phyloP scores from a whole-genome alignment of 2,888 invertebrate species.

The Scaptomyza tumidula region DNA sequence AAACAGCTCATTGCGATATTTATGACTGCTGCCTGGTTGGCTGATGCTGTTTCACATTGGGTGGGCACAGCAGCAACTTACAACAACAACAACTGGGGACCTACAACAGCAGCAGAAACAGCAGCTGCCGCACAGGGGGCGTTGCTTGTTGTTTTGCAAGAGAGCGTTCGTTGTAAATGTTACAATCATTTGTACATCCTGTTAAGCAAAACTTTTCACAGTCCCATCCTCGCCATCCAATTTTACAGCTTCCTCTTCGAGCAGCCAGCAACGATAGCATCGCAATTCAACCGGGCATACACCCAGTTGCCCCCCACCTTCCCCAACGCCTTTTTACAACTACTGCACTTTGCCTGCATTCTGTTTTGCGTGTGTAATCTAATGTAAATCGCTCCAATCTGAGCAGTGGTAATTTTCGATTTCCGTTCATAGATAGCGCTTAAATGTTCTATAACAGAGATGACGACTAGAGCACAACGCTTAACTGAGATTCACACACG shows the following conservation, averaged over 20 bases:
- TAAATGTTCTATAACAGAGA: slow-evolving; percentile 51
- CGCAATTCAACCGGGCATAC: slow-evolving; percentile 42
- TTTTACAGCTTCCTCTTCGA: slow-evolving; percentile 70
- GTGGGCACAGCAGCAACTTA: slow-evolving; percentile 59
- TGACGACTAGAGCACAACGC: slow-evolving; percentile 26
- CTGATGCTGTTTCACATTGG: slow-evolving; percentile 62
- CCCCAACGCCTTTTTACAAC: background rate
- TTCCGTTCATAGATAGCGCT: slow-evolving; percentile 75
- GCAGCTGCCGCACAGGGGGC: slow-evolving; percentile 48
- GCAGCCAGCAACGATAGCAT: slow-evolving; percentile 45
- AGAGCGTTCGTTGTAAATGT: slow-evolving; percentile 55
- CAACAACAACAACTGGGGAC: slow-evolving; percentile 9
- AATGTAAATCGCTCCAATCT: slow-evolving; percentile 79
- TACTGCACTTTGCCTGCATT: slow-evolving; percentile 36
- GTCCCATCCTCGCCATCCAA: slow-evolving; percentile 29
- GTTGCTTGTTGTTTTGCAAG: slow-evolving; percentile 58
- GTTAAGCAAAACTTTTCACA: slow-evolving; percentile 75
- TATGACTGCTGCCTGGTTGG: slow-evolving; percentile 65
- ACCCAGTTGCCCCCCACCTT: slow-evolving; percentile 5
- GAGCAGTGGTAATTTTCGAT: slow-evolving; percentile 80
- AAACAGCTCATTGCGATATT: slow-evolving; percentile 81
- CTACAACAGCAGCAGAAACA: slow-evolving; percentile 20
- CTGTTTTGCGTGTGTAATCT: slow-evolving; percentile 54
- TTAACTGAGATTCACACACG: slow-evolving; percentile 49
- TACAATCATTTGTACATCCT: slow-evolving; percentile 75